Conservation (phyloP, 2,888 invertebrate genomes). For the Pristionchus maxplancki region DNA sequence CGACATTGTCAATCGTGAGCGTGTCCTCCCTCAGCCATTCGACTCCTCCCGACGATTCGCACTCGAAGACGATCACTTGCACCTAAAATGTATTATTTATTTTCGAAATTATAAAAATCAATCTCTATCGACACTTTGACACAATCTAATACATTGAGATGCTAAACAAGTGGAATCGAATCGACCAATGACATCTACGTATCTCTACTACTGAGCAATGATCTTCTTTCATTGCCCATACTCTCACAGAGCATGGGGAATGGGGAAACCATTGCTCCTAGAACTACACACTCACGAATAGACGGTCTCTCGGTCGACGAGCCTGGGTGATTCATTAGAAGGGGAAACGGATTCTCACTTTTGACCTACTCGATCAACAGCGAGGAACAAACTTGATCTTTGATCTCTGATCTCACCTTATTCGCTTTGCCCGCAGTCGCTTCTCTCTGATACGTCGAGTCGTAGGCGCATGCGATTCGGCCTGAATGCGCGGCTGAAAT, state of each 20-base stretch:
- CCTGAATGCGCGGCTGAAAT: conserved; percentile 97
- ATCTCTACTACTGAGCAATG: too few relatives aligned
- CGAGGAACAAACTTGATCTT: not conserved
- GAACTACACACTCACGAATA: conserved; percentile 40
- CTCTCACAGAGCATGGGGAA: too few relatives aligned
- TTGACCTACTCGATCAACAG: not conserved
- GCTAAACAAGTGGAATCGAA: conserved; percentile 1
- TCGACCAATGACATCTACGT: not conserved
- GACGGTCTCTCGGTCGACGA: not conserved
- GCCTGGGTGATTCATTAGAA: not conserved
- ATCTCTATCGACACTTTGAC: conserved; percentile 3
- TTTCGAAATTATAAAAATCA: not conserved
- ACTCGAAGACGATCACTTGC: conserved; percentile 94
- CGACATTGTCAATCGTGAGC: conserved; percentile 62
- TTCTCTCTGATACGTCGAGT: conserved; percentile 81
- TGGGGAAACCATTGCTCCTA: too few relatives aligned
- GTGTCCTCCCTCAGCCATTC: conserved; percentile 75
- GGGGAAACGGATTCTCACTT: not conserved
- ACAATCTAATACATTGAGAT: not conserved
- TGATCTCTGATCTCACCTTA: conserved; percentile 4
- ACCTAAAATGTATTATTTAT: conserved; percentile 50
- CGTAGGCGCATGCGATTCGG: conserved; percentile 96
- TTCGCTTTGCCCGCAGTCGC: not conserved
- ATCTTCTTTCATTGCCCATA: too few relatives aligned
- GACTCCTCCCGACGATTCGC: conserved; percentile 92